These are phyloP conservation scores for Pipistrellus pipistrellus DNA, from an alignment of 2,797 vertebrate species.

Conservation along the genomic window DNA sequence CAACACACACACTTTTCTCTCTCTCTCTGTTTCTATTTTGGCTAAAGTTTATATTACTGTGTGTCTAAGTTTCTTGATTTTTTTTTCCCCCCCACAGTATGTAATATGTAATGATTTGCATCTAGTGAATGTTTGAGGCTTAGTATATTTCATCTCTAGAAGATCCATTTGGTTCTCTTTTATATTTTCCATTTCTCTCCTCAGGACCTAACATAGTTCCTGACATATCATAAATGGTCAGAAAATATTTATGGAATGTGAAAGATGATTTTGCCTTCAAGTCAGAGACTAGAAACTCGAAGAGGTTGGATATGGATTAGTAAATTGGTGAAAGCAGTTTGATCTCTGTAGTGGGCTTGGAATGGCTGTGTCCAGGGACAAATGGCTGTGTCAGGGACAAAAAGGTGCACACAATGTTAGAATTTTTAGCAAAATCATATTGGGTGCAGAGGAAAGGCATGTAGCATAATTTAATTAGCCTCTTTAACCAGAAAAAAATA, in stretches of 20 bases:
- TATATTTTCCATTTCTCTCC: background rate
- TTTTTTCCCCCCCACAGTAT: background rate
- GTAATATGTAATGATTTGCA: background rate
- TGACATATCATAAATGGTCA: background rate
- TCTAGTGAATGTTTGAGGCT: background rate
- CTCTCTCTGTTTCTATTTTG: background rate
- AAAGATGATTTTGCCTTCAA: slow-evolving; percentile 31
- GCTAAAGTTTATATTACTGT: background rate
- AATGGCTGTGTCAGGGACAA: background rate
- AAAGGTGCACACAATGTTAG: background rate
- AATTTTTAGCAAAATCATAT: slow-evolving; percentile 38
- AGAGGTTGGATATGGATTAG: background rate
- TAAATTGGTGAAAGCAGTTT: slow-evolving; percentile 26
- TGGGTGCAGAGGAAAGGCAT: background rate
- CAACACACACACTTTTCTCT: background rate
- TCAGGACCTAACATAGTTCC: background rate
- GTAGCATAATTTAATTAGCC: background rate
- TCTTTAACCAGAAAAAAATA: background rate
- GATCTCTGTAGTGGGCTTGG: background rate
- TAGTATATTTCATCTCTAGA: background rate
- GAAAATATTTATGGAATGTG: background rate
- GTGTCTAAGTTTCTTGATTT: background rate
- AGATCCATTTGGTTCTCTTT: slow-evolving; percentile 13
- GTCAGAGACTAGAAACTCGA: background rate
- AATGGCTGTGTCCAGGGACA: background rate